These are phyloP conservation scores for Megaceryle torquata DNA, from an alignment of 2,113 vertebrate genomes.

Conservation along the genomic window DNA sequence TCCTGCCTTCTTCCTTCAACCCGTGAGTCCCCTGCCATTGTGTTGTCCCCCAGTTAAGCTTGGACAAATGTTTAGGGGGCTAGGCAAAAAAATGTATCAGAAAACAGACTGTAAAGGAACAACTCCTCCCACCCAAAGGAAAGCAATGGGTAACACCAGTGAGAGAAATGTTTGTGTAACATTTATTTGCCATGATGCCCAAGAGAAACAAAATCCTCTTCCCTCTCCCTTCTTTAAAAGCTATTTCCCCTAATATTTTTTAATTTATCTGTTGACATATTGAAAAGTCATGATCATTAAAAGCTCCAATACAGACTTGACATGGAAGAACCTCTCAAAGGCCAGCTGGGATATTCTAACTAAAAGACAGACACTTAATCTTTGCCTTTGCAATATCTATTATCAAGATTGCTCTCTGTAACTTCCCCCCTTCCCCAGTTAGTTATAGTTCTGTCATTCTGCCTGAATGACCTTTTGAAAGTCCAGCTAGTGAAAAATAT, in stretches of 20 bases:
- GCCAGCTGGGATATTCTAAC: not conserved
- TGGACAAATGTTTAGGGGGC: not conserved
- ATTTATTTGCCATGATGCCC: not conserved
- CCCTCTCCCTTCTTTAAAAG: not conserved
- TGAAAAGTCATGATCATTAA: not conserved
- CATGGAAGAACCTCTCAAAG: not conserved
- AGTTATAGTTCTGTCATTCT: not conserved
- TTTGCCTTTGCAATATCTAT: accelerated
- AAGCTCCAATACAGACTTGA: not conserved
- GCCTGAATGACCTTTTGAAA: not conserved
- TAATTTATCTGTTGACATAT: not conserved
- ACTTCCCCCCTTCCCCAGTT: not conserved
- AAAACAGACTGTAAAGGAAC: not conserved
- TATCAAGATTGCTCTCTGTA: not conserved
- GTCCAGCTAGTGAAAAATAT: not conserved
- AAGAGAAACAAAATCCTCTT: not conserved
- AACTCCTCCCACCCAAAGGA: accelerated
- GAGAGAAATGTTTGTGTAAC: not conserved
- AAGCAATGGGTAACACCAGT: not conserved
- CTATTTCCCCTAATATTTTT: not conserved
- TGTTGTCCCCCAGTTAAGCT: not conserved
- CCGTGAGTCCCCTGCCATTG: not conserved
- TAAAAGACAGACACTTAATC: not conserved
- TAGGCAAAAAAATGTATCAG: not conserved
- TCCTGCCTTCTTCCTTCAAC: not conserved